Base-by-base conservation (phyloP, 2,888 invertebrate genomes). In the Actias luna region DNA sequence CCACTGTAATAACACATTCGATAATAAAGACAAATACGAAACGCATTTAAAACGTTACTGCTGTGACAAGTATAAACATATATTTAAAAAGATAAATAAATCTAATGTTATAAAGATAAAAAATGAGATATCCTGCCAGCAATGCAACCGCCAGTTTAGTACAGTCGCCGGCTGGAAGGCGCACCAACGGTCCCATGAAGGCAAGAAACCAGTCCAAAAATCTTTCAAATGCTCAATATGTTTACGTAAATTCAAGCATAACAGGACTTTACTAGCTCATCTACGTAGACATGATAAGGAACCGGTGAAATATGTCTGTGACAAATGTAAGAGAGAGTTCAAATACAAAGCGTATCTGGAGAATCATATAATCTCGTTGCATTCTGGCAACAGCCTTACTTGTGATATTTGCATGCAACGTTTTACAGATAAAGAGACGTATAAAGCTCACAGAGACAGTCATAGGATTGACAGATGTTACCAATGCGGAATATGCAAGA, bases 271-370 rank as follows among this genome's bases (percentile, higher is more conserved):
- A n/a, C 67, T 77, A 0, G 70, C 76, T 25, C 91, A 91, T 69
- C 76, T 90, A 65, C 84, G 82, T 39, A 78, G 78, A 8, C 90
- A 89, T 10, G 79, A 85, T 59, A 69, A 75, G n/a, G 77, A 82
- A 5, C 76, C 73, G 0, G 69, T 80, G 0, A 84, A 82, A 65
- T 84, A 80, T 18, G 69, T 75, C 2, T 90, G 93, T 64, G 75
- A 78, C 8, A 80, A 82, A 50, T 90, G 93, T 65, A 87, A 91
- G 68, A 69, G 93, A 31, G 94, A 94, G 29, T 94, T 94, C 64
- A 92, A 93, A n/a, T 93, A 94, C 35, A 84, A 89, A 65, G 92
- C 93, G 0, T 93, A 92, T 67, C 79, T 94, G 58, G 89, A 93
- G 8, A 93, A 93, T 14, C 94, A 94, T 65, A 84, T 93, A 61